Evolutionary conservation across 2,113 vertebrate species (phyloP).

Genomic region (Corythornis vintsioides): DNA sequence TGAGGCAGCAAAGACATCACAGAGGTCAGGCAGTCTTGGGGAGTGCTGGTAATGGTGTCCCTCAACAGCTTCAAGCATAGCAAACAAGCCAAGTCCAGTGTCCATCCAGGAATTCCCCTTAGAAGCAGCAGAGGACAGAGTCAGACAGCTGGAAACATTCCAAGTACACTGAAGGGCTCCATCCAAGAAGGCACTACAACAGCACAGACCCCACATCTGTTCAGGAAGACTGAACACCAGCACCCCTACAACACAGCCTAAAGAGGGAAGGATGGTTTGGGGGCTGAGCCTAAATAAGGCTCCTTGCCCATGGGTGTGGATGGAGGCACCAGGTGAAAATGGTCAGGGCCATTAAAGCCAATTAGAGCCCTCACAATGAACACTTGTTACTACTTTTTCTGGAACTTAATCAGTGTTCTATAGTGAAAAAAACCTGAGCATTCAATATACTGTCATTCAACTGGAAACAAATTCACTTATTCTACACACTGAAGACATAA

Average conservation of each 20-base stretch:
- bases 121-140: neutral
- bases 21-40: fast-evolving
- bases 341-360: neutral
- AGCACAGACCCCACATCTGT: fast-evolving
- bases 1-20: fast-evolving
- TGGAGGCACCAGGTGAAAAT: neutral
- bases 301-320: neutral
- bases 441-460: neutral
- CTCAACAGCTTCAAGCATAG: neutral
- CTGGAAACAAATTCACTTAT: neutral
- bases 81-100: neutral
- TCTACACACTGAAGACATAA: neutral
- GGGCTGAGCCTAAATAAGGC: neutral
- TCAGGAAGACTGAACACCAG: fast-evolving
- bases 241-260: fast-evolving
- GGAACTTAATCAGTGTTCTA: neutral
- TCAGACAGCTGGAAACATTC: fast-evolving
- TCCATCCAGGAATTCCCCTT: neutral
- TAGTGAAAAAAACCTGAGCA: neutral
- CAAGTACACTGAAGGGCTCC: fast-evolving
- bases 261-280: fast-evolving
- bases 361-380: neutral
- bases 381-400: neutral
- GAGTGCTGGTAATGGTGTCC: too few species aligned
- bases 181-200: neutral